phyloP scores from a whole-genome alignment of 2,797 vertebrate genomes.

The Dendrocincla fuliginosa region DNA sequence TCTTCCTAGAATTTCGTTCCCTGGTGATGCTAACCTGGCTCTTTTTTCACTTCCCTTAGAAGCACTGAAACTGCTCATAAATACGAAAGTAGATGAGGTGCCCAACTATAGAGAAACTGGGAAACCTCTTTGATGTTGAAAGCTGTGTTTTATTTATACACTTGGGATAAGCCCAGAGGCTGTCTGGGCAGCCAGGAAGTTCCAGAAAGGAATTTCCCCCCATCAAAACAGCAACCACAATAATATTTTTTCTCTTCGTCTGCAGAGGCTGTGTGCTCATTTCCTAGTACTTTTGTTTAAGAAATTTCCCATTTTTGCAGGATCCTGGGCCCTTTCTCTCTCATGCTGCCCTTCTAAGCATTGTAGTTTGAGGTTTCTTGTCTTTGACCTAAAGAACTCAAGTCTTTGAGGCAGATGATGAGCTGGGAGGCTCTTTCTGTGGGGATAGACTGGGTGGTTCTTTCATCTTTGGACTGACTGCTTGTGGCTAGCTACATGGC shows the following conservation, averaged over 20 bases:
- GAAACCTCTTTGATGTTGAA: slow-evolving; percentile 37
- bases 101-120: neutral
- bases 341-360: neutral
- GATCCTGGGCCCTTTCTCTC: neutral
- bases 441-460: neutral
- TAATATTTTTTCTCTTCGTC: neutral
- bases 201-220: slow-evolving; percentile 30
- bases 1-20: neutral
- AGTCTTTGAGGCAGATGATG: neutral
- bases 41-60: neutral
- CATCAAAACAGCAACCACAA: neutral
- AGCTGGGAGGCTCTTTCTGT: neutral
- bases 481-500: neutral
- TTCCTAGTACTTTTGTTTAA: neutral
- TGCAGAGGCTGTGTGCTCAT: neutral
- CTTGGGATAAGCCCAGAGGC: neutral
- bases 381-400: neutral
- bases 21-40: neutral
- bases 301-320: neutral
- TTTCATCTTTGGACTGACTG: neutral
- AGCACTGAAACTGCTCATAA: neutral
- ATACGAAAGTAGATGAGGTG: neutral
- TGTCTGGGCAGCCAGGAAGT: slow-evolving; percentile 16
- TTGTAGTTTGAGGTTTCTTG: neutral
- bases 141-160: slow-evolving; percentile 5